Conservation (phyloP, 2,888 invertebrate genomes). For the Platycheirus rosarum region DNA sequence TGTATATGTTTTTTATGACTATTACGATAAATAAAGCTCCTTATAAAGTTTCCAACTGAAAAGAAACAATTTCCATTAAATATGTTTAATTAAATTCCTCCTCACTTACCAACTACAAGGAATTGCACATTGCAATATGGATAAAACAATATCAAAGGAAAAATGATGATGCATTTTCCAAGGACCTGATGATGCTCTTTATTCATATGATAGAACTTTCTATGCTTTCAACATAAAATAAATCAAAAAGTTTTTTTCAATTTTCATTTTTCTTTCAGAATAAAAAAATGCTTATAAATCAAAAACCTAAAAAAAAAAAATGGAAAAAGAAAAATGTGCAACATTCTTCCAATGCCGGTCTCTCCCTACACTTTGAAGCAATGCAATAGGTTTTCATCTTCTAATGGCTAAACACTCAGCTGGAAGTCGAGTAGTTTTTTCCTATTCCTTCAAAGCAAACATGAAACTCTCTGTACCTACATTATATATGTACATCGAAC, state of each 20-base stretch:
- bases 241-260: slow-evolving; percentile 6
- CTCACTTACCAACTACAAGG: background rate
- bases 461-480: slow-evolving; percentile 15
- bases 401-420: background rate
- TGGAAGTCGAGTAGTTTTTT: background rate
- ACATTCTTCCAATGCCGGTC: background rate
- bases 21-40: too few relatives aligned
- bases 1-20: too few relatives aligned
- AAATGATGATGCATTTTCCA: background rate
- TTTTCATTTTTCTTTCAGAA: slow-evolving; percentile 6
- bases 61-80: too few relatives aligned
- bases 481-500: slow-evolving; percentile 18
- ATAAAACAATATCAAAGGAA: background rate
- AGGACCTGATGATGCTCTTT: background rate
- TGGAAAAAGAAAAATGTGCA: background rate
- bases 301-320: too few relatives aligned
- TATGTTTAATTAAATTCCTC: too few relatives aligned
- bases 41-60: too few relatives aligned
- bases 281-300: background rate
- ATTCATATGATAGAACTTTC: background rate
- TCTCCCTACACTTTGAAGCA: slow-evolving; percentile 5
- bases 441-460: slow-evolving; percentile 13
- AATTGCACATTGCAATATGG: background rate
- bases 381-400: background rate
- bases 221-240: slow-evolving; percentile 3